phyloP scores from a whole-genome alignment of 2,888 invertebrate genomes.

The Cosmorhoe ocellata region DNA sequence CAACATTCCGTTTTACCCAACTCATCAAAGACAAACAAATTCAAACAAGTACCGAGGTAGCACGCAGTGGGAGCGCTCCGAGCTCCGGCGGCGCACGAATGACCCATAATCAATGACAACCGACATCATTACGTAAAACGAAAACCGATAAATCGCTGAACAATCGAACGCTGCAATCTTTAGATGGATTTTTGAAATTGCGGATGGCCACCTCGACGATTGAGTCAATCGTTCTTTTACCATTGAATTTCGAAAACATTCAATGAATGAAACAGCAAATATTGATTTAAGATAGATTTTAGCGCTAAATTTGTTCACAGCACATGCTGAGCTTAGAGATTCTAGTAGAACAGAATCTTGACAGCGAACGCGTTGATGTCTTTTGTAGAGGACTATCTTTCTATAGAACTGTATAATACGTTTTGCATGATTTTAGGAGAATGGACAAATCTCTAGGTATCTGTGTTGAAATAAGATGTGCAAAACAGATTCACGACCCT shows the following conservation, averaged over 20 bases:
- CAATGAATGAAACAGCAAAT: neutral
- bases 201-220: conserved; percentile 17
- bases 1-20: neutral
- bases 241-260: conserved; percentile 3
- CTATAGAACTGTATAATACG: no score
- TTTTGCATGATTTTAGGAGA: no score
- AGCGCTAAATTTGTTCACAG: no score
- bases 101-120: conserved; percentile 56
- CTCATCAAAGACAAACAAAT: conserved; percentile 11
- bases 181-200: conserved; percentile 27
- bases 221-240: conserved; percentile 11
- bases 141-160: conserved; percentile 35
- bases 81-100: conserved; percentile 40
- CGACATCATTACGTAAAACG: conserved; percentile 45
- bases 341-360: neutral
- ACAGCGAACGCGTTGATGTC: conserved; percentile 15
- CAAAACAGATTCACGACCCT: no score
- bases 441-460: no score
- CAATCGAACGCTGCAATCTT: conserved; percentile 35
- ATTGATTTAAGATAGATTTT: no score
- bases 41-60: conserved; percentile 19
- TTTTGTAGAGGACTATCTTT: conserved; percentile 14
- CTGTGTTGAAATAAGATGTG: no score
- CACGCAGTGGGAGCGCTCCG: conserved; percentile 45
- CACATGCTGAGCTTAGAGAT: no score